phyloP scores from a whole-genome alignment of 1,140 invertebrate species.

The Drosophila neocordata region DNA sequence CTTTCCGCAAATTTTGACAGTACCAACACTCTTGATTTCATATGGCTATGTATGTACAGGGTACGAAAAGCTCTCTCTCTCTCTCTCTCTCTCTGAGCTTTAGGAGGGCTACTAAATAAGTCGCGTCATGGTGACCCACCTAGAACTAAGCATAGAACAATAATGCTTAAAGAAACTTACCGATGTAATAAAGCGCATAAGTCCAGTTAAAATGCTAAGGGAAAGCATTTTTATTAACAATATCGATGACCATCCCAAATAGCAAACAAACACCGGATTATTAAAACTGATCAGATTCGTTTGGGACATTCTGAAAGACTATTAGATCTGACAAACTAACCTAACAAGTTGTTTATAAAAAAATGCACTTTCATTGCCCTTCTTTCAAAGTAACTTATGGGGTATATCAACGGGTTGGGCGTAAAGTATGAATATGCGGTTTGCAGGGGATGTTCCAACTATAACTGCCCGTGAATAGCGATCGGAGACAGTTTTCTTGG shows the following conservation, averaged over 20 bases:
- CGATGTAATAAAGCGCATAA: conserved; percentile 84
- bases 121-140: background rate
- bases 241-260: conserved; percentile 85
- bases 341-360: background rate
- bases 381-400: background rate
- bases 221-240: conserved; percentile 85
- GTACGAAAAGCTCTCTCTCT: background rate
- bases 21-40: background rate
- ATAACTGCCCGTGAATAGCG: too few species aligned
- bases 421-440: too few species aligned
- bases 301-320: conserved; percentile 41
- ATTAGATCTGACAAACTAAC: conserved; percentile 28
- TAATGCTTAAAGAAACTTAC: conserved; percentile 77
- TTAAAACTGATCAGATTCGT: conserved; percentile 56
- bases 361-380: background rate
- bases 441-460: too few species aligned
- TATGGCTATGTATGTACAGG: background rate
- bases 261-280: conserved; percentile 84
- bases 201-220: conserved; percentile 84
- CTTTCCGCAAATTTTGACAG: too few species aligned
- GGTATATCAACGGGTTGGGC: background rate
- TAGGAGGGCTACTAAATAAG: background rate
- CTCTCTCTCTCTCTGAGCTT: background rate
- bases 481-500: too few species aligned
- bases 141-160: background rate